Percentiles rank a stretch among this genome's conserved stretches.
Conservation (phyloP, 2,113 vertebrate genomes). For the Leptobrachium leishanense region DNA sequence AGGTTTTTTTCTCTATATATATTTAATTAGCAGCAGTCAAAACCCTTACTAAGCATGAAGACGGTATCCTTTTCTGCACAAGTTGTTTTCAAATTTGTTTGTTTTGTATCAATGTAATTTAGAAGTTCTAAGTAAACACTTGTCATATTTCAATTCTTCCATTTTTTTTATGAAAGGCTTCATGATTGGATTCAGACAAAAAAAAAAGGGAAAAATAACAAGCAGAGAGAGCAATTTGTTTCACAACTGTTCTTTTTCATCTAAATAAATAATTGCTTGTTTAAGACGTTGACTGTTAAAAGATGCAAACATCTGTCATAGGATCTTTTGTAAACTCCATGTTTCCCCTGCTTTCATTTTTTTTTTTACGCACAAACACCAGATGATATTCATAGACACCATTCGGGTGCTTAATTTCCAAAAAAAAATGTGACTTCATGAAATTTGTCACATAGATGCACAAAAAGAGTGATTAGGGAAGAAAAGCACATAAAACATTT, state of each 20-base stretch:
- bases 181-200: neutral
- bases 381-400: too few species aligned
- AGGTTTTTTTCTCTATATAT: slow-evolving; percentile 9
- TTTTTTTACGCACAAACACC: too few species aligned
- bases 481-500: too few species aligned
- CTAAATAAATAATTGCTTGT: neutral
- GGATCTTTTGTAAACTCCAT: neutral
- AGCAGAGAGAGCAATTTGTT: neutral
- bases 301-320: neutral
- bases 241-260: neutral
- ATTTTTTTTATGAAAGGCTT: neutral
- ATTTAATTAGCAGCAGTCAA: slow-evolving; percentile 22
- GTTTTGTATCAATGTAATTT: neutral
- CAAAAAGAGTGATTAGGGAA: too few species aligned
- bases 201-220: too few species aligned
- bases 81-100: neutral
- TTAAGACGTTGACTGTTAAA: neutral
- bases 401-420: too few species aligned
- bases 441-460: too few species aligned
- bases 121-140: neutral
- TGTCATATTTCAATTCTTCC: neutral
- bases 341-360: neutral
- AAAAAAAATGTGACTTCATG: too few species aligned
- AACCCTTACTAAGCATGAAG: slow-evolving; percentile 3
- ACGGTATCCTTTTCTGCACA: neutral